These are phyloP conservation scores for Adelphocoris suturalis DNA, from an alignment of 2,888 invertebrate genomes.

Conservation along the genomic window DNA sequence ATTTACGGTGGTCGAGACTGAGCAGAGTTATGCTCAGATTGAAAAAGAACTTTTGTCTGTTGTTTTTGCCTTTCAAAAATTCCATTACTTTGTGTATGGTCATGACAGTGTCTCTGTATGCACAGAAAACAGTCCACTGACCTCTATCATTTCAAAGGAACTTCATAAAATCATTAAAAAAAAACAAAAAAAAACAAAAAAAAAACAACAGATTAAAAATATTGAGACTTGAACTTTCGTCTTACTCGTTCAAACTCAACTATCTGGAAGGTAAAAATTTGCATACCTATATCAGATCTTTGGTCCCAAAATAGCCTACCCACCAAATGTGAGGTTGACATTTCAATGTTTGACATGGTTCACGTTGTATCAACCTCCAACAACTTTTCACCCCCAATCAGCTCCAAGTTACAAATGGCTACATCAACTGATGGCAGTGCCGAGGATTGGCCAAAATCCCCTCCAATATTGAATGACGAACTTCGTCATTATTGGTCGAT, in stretches of 20 bases:
- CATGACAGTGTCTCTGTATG: no score
- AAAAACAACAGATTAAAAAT: not conserved
- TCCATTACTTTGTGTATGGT: not conserved
- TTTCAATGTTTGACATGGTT: conserved; percentile 13
- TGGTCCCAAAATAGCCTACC: no score
- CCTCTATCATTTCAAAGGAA: conserved; percentile 23
- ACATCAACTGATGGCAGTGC: not conserved
- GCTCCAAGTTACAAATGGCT: not conserved
- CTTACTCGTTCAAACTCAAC: not conserved
- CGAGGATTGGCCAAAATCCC: not conserved
- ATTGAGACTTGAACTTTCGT: not conserved
- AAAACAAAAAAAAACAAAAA: no score
- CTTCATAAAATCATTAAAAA: not conserved
- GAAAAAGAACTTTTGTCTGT: not conserved
- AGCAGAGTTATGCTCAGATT: not conserved
- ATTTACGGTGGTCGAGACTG: not conserved
- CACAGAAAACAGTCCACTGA: no score
- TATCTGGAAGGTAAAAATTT: not conserved
- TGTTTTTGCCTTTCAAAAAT: conserved; percentile 26
- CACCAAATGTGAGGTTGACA: not conserved
- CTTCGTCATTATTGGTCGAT: not conserved
- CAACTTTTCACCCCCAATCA: not conserved
- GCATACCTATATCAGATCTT: not conserved
- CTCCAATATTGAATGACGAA: not conserved
- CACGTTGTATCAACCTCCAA: not conserved